Percentiles rank a stretch among this genome's conserved stretches.
These are phyloP conservation scores for Spinus pinus DNA, from an alignment of 2,797 vertebrate genomes.

Conservation along the genomic window DNA sequence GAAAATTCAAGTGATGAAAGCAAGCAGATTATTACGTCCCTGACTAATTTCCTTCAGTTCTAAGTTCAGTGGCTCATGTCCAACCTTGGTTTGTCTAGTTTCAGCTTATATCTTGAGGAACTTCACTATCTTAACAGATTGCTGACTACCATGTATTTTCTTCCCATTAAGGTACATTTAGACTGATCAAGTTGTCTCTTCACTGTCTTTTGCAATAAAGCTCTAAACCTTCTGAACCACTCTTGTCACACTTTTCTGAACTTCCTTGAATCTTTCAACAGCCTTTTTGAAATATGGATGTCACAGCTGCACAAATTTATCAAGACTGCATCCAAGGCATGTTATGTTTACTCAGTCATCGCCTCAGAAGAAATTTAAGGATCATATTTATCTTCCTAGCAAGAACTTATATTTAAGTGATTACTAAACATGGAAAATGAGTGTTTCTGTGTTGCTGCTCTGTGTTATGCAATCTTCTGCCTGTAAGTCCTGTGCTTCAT, in stretches of 20 bases:
- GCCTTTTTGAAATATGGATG: conserved; percentile 41
- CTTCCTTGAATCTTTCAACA: conserved; percentile 22
- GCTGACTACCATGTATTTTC: not conserved
- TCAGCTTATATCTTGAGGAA: not conserved
- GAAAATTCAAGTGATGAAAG: not conserved
- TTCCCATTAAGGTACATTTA: not conserved
- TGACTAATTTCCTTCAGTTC: not conserved
- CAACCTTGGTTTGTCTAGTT: not conserved
- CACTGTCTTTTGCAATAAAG: not conserved
- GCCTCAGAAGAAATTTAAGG: not conserved
- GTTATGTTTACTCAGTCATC: not conserved
- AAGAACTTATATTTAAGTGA: not conserved
- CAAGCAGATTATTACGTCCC: not conserved
- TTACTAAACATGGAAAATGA: not conserved
- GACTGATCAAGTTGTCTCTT: not conserved
- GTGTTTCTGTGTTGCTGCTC: not conserved
- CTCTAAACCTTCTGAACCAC: not conserved
- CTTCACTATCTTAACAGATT: not conserved
- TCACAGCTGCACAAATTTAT: conserved; percentile 5
- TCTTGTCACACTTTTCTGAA: not conserved
- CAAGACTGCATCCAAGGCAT: not conserved
- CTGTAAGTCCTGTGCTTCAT: not conserved
- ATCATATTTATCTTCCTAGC: not conserved
- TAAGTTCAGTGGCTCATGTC: not conserved
- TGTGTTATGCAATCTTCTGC: not conserved